These are phyloP conservation scores for Paradisaea rubra DNA, from an alignment of 2,113 vertebrate species.

Conservation along the genomic window DNA sequence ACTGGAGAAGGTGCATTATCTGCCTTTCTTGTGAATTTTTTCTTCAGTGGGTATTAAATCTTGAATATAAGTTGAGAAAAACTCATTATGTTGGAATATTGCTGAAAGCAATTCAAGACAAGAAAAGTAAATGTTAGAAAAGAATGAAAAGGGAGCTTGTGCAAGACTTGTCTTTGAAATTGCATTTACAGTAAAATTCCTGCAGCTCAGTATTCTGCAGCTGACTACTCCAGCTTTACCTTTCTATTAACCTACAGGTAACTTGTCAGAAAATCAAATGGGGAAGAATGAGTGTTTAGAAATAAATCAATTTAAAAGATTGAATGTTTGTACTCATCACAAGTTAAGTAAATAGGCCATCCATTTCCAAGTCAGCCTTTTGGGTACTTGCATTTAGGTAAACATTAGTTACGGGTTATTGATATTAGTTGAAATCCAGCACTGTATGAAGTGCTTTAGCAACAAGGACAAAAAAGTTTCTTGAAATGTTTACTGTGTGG, in stretches of 20 bases:
- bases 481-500: neutral
- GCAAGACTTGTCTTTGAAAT: conserved; percentile 15
- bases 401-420: neutral
- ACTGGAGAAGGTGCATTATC: neutral
- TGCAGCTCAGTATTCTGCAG: conserved; percentile 14
- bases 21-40: neutral
- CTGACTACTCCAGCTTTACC: conserved; percentile 33
- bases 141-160: conserved; percentile 1
- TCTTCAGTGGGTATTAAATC: neutral
- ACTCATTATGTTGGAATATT: conserved; percentile 29
- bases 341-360: conserved; percentile 46
- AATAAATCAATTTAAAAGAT: conserved; percentile 53
- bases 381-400: neutral
- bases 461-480: neutral
- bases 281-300: conserved; percentile 49
- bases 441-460: neutral
- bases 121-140: conserved; percentile 49
- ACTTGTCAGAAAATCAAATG: conserved; percentile 69
- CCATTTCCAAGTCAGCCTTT: conserved; percentile 23
- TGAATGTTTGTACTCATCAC: conserved; percentile 26
- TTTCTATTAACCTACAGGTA: conserved; percentile 58
- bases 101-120: conserved; percentile 34
- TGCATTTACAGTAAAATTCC: conserved; percentile 45
- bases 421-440: conserved; percentile 11
- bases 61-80: conserved; percentile 26